Conservation (phyloP, 2,113 vertebrate genomes). For the Gymnarchus niloticus region DNA sequence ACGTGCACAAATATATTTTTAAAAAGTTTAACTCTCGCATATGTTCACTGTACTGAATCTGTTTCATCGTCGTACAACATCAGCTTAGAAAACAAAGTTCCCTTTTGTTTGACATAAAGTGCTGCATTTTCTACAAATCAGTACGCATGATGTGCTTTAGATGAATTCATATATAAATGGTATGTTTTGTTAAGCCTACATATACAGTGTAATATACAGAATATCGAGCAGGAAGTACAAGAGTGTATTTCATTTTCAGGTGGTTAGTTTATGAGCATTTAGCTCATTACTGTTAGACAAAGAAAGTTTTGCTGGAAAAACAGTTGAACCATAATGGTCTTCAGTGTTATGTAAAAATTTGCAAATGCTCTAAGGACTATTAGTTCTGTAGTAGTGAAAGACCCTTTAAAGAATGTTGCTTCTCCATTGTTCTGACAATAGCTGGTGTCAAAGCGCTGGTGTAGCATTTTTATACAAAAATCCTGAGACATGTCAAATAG, state of each 20-base stretch:
- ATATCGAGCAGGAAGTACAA: background rate
- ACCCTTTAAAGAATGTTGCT: constrained; percentile 8
- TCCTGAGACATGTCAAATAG: constrained; percentile 23
- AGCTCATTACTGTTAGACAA: background rate
- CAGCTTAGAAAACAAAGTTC: too few species aligned
- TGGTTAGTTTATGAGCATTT: background rate
- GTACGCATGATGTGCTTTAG: too few species aligned
- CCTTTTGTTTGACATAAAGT: background rate
- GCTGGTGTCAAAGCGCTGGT: constrained; percentile 21
- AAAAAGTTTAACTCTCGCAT: too few species aligned
- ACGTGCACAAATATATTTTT: background rate
- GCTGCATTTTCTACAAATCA: background rate
- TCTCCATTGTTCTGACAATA: constrained; percentile 23
- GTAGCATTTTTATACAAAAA: constrained; percentile 23
- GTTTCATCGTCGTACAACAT: too few species aligned
- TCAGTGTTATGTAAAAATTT: background rate
- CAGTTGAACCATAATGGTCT: background rate
- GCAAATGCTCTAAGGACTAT: background rate
- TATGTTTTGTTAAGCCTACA: background rate
- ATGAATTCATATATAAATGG: background rate
- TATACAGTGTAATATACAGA: background rate
- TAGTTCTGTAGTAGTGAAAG: constrained; percentile 9
- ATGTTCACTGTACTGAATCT: too few species aligned
- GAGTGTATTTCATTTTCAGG: background rate
- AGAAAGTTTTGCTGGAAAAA: background rate